Base-by-base conservation (phyloP, 2,888 invertebrate genomes). In the Linnaemya vulpina region DNA sequence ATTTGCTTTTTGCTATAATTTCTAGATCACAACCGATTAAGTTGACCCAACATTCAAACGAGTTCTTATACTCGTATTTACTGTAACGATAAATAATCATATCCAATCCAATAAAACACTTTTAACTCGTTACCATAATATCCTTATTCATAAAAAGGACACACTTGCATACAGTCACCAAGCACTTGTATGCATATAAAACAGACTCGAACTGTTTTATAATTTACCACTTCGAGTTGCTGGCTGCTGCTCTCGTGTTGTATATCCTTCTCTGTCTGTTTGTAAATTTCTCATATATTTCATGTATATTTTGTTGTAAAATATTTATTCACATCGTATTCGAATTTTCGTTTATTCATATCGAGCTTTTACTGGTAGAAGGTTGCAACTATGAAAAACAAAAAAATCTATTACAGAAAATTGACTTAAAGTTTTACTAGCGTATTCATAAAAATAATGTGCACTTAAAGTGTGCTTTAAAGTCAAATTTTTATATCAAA, bases 1-100 rank as follows among this genome's bases (percentile, higher is more conserved):
- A 46, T 71, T 5, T 46, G 17, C 40, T 49, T 22, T 62, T 62
- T 40, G 17, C 1, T 17, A 43, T n/a, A 67, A 55, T 30, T 40
- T 30, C 25, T 76, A 22, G 46, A 63, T 25, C 20, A 35, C 15
- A 63, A 38, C 11, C 15, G n/a, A 55, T 51, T 40, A 63, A 62
- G 43, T 40, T 53, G n/a, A 53, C 22, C 67, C 67, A 67, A 74
- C 38, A 73, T 55, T 38, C 55, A 58, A 55, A 49, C 25, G 20
- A 73, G 73, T 49, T 49, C 60, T 68, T 75, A 55, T 76, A 71
- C 51, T 68, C 70, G 46, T 76, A 71, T 43, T 60, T 76, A 65
- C 30, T 85, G 82, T 79, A 75, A 71, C 67, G 71, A 71, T 85
- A 82, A 82, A 75, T 85, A 85, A 85, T 71, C 82, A 82, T 85